Evolutionary conservation across 1,140 invertebrate species (phyloP).

Genomic region (Calephelis nemesis): DNA sequence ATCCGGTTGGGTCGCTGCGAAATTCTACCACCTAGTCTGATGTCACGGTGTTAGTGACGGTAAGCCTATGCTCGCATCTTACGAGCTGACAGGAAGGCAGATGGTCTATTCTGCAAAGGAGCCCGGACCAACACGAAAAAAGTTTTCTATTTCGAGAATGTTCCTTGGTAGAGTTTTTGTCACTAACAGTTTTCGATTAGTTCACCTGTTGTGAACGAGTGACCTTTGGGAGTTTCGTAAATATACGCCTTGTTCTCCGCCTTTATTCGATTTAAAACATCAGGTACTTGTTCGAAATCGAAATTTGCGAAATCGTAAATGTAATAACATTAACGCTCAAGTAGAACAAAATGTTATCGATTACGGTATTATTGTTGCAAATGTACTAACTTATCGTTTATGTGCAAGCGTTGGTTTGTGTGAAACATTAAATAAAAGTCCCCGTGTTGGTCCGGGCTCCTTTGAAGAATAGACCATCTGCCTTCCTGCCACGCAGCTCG

Average conservation of each 20-base stretch:
- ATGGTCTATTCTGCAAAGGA: too few species aligned
- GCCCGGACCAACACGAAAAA: too few species aligned
- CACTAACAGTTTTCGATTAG: slow-evolving; percentile 26
- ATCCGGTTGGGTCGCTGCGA: too few species aligned
- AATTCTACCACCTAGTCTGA: too few species aligned
- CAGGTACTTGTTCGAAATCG: slow-evolving; percentile 9
- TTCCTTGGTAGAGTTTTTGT: not conserved
- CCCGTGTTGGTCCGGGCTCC: too few species aligned
- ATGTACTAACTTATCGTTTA: not conserved
- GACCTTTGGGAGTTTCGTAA: slow-evolving; percentile 36
- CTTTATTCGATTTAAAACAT: slow-evolving; percentile 36
- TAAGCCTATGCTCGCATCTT: too few species aligned
- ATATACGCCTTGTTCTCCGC: slow-evolving; percentile 26
- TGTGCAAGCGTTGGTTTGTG: not conserved
- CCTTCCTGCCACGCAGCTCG: too few species aligned
- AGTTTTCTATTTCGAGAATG: not conserved
- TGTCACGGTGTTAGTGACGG: too few species aligned
- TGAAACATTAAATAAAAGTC: too few species aligned
- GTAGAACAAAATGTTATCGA: slow-evolving; percentile 6
- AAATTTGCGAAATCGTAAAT: slow-evolving; percentile 19
- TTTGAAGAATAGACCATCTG: too few species aligned
- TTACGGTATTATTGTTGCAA: not conserved
- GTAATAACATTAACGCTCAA: slow-evolving; percentile 10
- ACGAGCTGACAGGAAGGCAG: too few species aligned
- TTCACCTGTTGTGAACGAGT: slow-evolving; percentile 28